Percentiles rank a stretch among this genome's conserved stretches.
These are phyloP conservation scores for Antrozous pallidus DNA, from an alignment of 2,797 vertebrate species.

Conservation along the genomic window DNA sequence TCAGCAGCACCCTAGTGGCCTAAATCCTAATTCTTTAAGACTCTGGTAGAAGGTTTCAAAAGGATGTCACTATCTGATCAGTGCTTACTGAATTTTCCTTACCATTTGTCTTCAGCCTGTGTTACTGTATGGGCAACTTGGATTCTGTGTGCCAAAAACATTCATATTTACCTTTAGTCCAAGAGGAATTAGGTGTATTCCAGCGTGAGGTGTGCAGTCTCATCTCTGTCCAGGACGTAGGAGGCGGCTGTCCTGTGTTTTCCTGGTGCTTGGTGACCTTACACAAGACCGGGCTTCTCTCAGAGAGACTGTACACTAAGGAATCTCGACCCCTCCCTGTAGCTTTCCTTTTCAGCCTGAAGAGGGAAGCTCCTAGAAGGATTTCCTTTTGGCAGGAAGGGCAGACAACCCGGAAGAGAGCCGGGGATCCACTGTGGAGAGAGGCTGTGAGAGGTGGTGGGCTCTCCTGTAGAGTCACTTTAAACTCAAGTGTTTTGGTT, in stretches of 20 bases:
- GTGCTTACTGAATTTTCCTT: conserved; percentile 37
- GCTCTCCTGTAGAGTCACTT: neutral
- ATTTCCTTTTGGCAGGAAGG: neutral
- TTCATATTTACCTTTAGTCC: neutral
- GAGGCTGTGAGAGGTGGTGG: neutral
- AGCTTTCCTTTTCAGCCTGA: neutral
- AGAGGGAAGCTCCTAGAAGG: neutral
- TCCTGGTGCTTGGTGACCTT: neutral
- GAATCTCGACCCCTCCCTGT: neutral
- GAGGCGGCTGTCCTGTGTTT: neutral
- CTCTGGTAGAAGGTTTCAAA: neutral
- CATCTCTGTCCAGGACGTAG: neutral
- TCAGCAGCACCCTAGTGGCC: neutral
- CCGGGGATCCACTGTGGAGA: neutral
- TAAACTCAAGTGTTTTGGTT: neutral
- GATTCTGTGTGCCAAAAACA: neutral
- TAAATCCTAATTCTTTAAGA: neutral
- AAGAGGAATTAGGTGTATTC: neutral
- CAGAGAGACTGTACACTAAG: neutral
- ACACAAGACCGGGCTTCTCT: neutral
- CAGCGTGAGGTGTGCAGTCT: neutral
- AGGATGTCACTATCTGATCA: neutral
- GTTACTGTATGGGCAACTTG: conserved; percentile 8
- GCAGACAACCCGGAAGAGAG: neutral
- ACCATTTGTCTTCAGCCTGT: neutral